These are phyloP conservation scores for Drosophila equinoxialis DNA, from an alignment of 1,140 invertebrate species.

Conservation along the genomic window DNA sequence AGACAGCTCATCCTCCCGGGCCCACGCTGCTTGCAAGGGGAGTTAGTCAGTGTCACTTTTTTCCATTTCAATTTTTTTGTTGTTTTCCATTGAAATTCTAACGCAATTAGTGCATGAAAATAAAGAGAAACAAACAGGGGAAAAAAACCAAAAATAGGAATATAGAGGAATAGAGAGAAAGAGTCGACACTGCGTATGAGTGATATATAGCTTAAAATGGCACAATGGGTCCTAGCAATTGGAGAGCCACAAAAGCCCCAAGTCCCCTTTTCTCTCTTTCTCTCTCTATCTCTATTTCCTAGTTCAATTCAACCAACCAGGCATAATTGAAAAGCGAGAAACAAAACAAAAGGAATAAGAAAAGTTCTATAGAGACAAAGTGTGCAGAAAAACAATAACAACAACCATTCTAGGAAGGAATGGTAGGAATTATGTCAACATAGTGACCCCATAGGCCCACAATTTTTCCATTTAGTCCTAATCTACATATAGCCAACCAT, in stretches of 20 bases:
- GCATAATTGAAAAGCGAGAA: slow-evolving; percentile 69
- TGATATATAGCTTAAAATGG: slow-evolving; percentile 78
- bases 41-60: slow-evolving; percentile 13
- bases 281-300: neutral
- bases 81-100: slow-evolving; percentile 72
- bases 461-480: too few relatives aligned
- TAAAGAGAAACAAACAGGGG: slow-evolving; percentile 40
- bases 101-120: slow-evolving; percentile 81
- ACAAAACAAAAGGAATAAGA: slow-evolving; percentile 25
- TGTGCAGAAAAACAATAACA: slow-evolving; percentile 14
- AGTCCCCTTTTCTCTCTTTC: neutral
- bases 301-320: slow-evolving; percentile 21
- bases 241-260: slow-evolving; percentile 11
- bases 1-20: neutral
- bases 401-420: slow-evolving; percentile 26
- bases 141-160: too few relatives aligned
- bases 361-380: slow-evolving; percentile 18
- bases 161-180: neutral
- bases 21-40: neutral
- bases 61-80: slow-evolving; percentile 7
- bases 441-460: slow-evolving; percentile 40
- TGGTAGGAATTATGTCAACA: slow-evolving; percentile 67
- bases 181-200: slow-evolving; percentile 75
- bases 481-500: neutral
- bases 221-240: slow-evolving; percentile 23